Evolutionary conservation across 2,113 vertebrate species (phyloP), one percentile per base, ranked within the genome.

Genomic region (Lophius piscatorius): DNA sequence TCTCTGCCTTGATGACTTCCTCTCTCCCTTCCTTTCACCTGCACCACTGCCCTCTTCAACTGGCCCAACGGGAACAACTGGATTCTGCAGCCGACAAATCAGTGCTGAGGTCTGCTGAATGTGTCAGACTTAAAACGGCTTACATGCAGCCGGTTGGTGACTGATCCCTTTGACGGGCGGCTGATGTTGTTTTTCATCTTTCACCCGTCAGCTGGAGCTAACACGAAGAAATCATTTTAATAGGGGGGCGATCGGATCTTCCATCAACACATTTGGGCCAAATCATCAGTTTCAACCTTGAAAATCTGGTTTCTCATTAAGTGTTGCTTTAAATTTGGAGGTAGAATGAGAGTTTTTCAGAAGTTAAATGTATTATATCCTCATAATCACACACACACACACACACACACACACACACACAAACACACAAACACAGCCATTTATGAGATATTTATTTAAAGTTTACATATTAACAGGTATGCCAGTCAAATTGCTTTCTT

Each of bases 21-120:
- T 80, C 72, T 77, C 78, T 76, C 49, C 51, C 46, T 50, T 46
- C 40, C 50, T 63, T 76, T 85, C 69, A 77, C 80, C 82, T 86
- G 83, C 51, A 64, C 55, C 52, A 24, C 20, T 65, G 63, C 65
- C 59, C 47, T 28, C 44, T 70, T 34, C 63, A 86, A 90, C 90
- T 82, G 66, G 84, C 79, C 70, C 5, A 52, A 88, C 91, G 10
- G 71, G 91, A 80, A 83, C 72, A 74, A 86, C 90, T 60, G 76
- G 88, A 90, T 90, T 89, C 73, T 67, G 80, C 38, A 61, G 64
- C 50, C 55, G 29, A 48, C 68, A 71, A 82, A 86, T 87, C 79
- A 50, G 35, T 42, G 45, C 58, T 45, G 2, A 3, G 31, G n/a
- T 10, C 38, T 66, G 60, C 68, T 55, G 78, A 77, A 79, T 79